These are phyloP conservation scores for Acanthurus leucopareius DNA, from an alignment of 2,797 vertebrate genomes.

Conservation along the genomic window DNA sequence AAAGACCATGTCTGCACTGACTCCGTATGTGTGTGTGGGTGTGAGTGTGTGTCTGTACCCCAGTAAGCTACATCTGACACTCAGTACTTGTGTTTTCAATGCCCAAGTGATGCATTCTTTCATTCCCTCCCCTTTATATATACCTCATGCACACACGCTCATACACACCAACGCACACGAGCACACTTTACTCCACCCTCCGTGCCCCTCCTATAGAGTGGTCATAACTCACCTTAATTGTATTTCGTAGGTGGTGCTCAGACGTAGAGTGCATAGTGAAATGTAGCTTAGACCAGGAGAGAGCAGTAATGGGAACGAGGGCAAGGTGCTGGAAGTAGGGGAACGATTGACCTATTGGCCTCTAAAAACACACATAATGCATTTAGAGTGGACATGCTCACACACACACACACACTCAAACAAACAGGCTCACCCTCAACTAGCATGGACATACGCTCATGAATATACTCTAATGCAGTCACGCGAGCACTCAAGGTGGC, in stretches of 20 bases:
- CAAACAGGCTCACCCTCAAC: slow-evolving; percentile 16
- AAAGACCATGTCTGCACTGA: slow-evolving; percentile 34
- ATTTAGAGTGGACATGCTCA: slow-evolving; percentile 39
- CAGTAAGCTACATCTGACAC: slow-evolving; percentile 26
- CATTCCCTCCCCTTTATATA: slow-evolving; percentile 23
- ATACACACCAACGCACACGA: slow-evolving; percentile 18
- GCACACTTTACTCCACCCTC: slow-evolving; percentile 39
- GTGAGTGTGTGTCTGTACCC: slow-evolving; percentile 12
- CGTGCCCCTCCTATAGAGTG: slow-evolving; percentile 67
- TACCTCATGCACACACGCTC: slow-evolving; percentile 39
- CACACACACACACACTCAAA: neutral
- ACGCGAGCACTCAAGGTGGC: neutral
- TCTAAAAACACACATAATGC: slow-evolving; percentile 66
- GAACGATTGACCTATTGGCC: slow-evolving; percentile 57
- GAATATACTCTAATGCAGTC: slow-evolving; percentile 5
- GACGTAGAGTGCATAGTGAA: slow-evolving; percentile 74
- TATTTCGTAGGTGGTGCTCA: slow-evolving; percentile 86
- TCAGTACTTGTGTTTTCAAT: slow-evolving; percentile 32
- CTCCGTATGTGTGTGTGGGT: slow-evolving; percentile 15
- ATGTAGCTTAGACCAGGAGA: slow-evolving; percentile 54
- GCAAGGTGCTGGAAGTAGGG: slow-evolving; percentile 57
- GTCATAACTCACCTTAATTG: slow-evolving; percentile 89
- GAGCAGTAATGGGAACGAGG: slow-evolving; percentile 68
- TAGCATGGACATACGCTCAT: slow-evolving; percentile 12
- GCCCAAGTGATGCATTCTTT: slow-evolving; percentile 54